A percentile compares a stretch with the other conserved stretches of the same genome.
These are phyloP conservation scores for Cephonodes hylas DNA, from an alignment of 2,888 invertebrate genomes.

Conservation along the genomic window DNA sequence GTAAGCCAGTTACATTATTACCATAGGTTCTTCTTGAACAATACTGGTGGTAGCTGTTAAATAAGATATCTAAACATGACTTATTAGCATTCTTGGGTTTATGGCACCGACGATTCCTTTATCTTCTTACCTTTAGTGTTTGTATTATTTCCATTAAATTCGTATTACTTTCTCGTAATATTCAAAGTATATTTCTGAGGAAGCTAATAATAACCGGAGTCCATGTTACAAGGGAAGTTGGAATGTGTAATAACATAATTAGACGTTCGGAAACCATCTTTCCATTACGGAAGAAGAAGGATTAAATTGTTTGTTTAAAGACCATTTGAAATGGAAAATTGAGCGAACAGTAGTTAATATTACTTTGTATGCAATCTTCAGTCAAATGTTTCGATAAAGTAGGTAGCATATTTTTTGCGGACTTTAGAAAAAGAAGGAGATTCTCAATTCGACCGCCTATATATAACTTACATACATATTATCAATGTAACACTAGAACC, in stretches of 20 bases:
- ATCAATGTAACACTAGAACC: too few species aligned
- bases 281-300: background rate
- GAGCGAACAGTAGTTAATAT: background rate
- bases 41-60: constrained; percentile 19
- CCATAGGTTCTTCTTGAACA: constrained; percentile 44
- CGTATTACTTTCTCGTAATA: background rate
- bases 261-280: background rate
- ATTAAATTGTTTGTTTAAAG: background rate
- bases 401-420: too few species aligned
- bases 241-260: constrained; percentile 1
- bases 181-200: background rate
- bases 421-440: too few species aligned
- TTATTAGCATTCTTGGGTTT: constrained; percentile 9
- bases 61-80: constrained; percentile 17
- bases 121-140: background rate
- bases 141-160: background rate
- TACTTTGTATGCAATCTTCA: background rate
- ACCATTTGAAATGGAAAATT: background rate
- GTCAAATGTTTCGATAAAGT: background rate
- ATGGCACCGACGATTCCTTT: background rate
- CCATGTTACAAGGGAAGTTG: background rate
- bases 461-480: too few species aligned
- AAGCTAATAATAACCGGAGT: background rate
- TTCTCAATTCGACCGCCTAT: too few species aligned
- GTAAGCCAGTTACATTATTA: constrained; percentile 42